Percentiles rank a stretch among this genome's conserved stretches.
These are phyloP conservation scores for Ciconia nigra DNA, from an alignment of 2,797 vertebrate species.

Conservation along the genomic window DNA sequence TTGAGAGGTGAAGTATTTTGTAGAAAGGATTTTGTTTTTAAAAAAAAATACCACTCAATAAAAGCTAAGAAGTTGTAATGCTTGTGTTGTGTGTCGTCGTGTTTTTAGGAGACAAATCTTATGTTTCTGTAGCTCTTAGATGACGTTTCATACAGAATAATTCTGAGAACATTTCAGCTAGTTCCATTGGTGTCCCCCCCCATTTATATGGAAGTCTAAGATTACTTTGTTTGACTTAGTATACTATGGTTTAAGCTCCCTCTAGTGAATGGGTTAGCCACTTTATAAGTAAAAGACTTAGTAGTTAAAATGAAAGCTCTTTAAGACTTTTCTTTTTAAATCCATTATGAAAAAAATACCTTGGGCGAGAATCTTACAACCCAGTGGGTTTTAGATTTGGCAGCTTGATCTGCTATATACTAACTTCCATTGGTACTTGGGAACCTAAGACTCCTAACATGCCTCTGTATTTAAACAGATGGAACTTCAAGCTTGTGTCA, in stretches of 20 bases:
- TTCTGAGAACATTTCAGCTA: not conserved
- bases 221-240: not conserved
- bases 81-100: accelerated
- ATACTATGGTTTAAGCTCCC: not conserved
- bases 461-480: not conserved
- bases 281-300: not conserved
- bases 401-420: not conserved
- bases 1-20: not conserved
- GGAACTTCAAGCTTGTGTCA: not conserved
- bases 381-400: not conserved
- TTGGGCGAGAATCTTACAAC: not conserved
- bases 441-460: not conserved
- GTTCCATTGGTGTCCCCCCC: not conserved
- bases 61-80: not conserved
- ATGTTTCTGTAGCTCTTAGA: not conserved
- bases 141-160: not conserved
- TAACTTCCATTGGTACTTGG: not conserved
- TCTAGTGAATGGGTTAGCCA: not conserved
- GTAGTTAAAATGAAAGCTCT: not conserved
- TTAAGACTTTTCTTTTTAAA: not conserved
- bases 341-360: not conserved
- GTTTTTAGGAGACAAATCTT: not conserved
- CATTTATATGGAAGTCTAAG: not conserved
- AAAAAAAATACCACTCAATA: not conserved
- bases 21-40: not conserved